phyloP scores from a whole-genome alignment of 2,888 invertebrate species.

The Mimas tiliae region DNA sequence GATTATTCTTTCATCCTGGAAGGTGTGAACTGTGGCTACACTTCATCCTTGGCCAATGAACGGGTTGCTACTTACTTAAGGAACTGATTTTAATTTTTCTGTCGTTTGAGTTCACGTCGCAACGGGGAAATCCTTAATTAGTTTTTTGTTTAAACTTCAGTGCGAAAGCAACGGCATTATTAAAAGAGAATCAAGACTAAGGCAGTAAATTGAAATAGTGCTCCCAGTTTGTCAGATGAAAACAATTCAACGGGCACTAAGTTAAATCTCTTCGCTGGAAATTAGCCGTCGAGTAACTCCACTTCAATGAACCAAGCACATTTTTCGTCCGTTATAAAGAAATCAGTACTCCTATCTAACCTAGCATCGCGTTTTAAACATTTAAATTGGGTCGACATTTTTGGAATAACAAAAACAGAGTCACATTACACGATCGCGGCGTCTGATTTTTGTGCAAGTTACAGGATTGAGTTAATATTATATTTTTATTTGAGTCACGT shows the following conservation, averaged over 20 bases:
- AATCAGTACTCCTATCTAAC: background rate
- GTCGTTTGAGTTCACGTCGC: slow-evolving; percentile 57
- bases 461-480: slow-evolving; percentile 41
- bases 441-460: slow-evolving; percentile 34
- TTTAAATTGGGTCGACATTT: slow-evolving; percentile 17
- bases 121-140: slow-evolving; percentile 65
- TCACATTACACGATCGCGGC: slow-evolving; percentile 30
- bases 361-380: slow-evolving; percentile 3
- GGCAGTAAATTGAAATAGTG: slow-evolving; percentile 53
- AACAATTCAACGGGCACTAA: slow-evolving; percentile 40
- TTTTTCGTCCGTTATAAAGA: background rate
- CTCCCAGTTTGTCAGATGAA: slow-evolving; percentile 46
- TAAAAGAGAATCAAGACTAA: slow-evolving; percentile 45
- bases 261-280: slow-evolving; percentile 27
- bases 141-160: slow-evolving; percentile 65
- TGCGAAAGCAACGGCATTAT: slow-evolving; percentile 48
- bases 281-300: slow-evolving; percentile 32
- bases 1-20: background rate
- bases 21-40: background rate
- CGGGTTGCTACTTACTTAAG: slow-evolving; percentile 42
- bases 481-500: slow-evolving; percentile 73
- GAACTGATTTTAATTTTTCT: slow-evolving; percentile 54
- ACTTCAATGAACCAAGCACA: slow-evolving; percentile 6
- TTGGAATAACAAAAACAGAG: slow-evolving; percentile 14
- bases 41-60: background rate